Base-by-base conservation (phyloP, 1,140 invertebrate species). In the Caenorhabditis briggsae region DNA sequence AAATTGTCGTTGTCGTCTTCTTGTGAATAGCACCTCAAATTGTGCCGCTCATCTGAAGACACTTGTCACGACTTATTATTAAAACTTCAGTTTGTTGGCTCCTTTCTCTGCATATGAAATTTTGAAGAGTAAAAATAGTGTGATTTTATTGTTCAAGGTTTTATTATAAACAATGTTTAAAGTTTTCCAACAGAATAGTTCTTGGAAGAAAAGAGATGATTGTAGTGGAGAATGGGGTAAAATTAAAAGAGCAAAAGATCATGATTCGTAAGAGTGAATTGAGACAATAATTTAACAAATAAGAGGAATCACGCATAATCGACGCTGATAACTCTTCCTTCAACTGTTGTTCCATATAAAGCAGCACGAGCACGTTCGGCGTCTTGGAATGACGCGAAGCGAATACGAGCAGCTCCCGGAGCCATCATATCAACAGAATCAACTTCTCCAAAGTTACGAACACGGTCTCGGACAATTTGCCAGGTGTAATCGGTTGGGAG, bases 401-500 rank as follows among this genome's bases (percentile, higher is more conserved):
- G 91, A 43, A 91, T 90, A 82, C 91, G 90, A 50, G 89, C 90
- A 25, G 90, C 88, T 33, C 91, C 91, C 6, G 91, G 90, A 6
- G 53, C 59, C 41, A 89, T 85, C 85, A 92, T 89, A 82, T 91
- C 91, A 1, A 90, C 91, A n/a, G 83, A 88, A 56, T 92, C 91
- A 56, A 92, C 88, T 12, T 92, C 91, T 58, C 91, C 91, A 61
- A 90, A 91, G 50, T 90, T 87, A 14, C 84, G 88, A 20, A 91
- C 86, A 25, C 90, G 90, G 46, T 91, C 90, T 50, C 90, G 89
- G n/a, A 91, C 91, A 78, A 92, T 91, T 65, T 91, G 90, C 91
- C 91, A 92, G 2, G 90, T 92, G 85, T 92, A 92, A 58, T 92
- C 91, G 12, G 83, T 59, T 3, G 91, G 91, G n/a, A 92, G 88